These are phyloP conservation scores for Falco columbarius DNA, from an alignment of 2,797 vertebrate genomes.

Conservation along the genomic window DNA sequence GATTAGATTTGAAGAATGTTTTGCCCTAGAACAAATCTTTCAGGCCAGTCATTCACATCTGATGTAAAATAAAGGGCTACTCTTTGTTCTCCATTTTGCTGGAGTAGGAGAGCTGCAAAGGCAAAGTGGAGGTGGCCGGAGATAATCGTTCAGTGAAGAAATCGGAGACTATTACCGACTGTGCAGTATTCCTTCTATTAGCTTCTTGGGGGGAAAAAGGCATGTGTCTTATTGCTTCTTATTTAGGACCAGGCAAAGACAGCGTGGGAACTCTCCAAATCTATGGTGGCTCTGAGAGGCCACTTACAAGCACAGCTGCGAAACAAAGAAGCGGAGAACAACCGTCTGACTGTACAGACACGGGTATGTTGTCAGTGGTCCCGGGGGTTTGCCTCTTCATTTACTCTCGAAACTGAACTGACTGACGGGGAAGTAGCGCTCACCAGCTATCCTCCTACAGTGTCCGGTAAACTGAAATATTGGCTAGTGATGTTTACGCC, in stretches of 20 bases:
- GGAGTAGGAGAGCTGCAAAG: not conserved
- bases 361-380: constrained; percentile 75
- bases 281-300: constrained; percentile 84
- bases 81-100: not conserved
- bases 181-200: not conserved
- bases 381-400: not conserved
- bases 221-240: not conserved
- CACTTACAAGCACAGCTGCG: constrained; percentile 88
- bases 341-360: constrained; percentile 84
- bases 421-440: not conserved
- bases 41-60: not conserved
- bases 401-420: not conserved
- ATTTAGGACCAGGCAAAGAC: constrained; percentile 84
- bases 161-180: not conserved
- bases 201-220: not conserved
- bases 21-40: not conserved
- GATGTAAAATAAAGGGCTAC: not conserved
- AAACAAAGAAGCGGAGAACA: constrained; percentile 89
- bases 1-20: not conserved
- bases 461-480: not conserved
- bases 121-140: not conserved
- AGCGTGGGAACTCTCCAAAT: constrained; percentile 83
- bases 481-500: not conserved
- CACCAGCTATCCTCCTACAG: not conserved
- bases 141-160: not conserved